These are phyloP conservation scores for Baccha elongata DNA, from an alignment of 2,888 invertebrate species.

Conservation along the genomic window DNA sequence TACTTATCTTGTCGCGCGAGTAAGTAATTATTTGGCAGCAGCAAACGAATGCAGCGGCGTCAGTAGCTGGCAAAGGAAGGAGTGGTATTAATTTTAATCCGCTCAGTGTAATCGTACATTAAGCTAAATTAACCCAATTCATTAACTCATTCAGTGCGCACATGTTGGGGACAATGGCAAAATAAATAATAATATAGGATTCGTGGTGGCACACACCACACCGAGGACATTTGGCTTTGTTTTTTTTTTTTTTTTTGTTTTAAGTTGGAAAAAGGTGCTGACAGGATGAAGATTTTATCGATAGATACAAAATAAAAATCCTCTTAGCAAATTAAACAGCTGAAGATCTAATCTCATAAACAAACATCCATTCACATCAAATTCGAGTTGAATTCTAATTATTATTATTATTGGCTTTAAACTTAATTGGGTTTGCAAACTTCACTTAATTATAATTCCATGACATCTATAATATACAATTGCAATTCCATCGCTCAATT, in stretches of 20 bases:
- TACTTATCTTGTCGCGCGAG: constrained; percentile 65
- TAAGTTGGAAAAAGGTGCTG: constrained; percentile 13
- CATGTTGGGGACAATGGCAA: constrained; percentile 31
- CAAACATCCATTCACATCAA: not conserved
- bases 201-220: constrained; percentile 12
- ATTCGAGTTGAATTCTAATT: not conserved
- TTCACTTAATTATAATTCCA: constrained; percentile 26
- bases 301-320: constrained; percentile 5
- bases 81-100: constrained; percentile 48
- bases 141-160: constrained; percentile 62
- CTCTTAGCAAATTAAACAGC: constrained; percentile 26
- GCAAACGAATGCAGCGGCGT: not conserved
- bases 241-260: not conserved
- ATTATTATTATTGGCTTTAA: constrained; percentile 26
- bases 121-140: constrained; percentile 72
- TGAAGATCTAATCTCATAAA: constrained; percentile 33
- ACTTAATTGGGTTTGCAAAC: constrained; percentile 28
- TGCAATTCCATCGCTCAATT: constrained; percentile 46
- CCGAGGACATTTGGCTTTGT: not conserved
- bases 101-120: constrained; percentile 69
- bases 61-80: not conserved
- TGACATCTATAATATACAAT: constrained; percentile 1
- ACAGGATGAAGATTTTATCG: constrained; percentile 6
- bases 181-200: constrained; percentile 70
- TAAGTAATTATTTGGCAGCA: constrained; percentile 11